Conservation (phyloP, 2,888 invertebrate species). For the Catonia carolina region DNA sequence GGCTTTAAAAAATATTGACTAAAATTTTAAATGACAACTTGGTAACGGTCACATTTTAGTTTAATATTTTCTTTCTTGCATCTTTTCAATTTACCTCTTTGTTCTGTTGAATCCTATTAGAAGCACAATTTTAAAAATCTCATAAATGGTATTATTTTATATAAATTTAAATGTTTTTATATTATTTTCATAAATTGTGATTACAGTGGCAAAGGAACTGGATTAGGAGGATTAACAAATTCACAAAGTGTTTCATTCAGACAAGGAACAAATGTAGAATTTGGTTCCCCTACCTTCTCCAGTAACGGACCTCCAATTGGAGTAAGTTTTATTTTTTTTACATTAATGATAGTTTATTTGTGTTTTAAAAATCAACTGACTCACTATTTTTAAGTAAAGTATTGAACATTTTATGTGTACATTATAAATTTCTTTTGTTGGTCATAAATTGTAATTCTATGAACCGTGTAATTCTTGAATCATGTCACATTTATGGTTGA, state of each 20-base stretch:
- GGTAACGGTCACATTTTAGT: no score
- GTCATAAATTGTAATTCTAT: background rate
- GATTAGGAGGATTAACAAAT: slow-evolving; percentile 70
- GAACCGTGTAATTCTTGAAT: no score
- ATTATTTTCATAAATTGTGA: slow-evolving; percentile 17
- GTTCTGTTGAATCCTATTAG: no score
- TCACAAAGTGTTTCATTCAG: slow-evolving; percentile 89
- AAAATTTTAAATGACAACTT: no score
- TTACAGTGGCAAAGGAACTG: slow-evolving; percentile 71
- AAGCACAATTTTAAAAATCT: background rate
- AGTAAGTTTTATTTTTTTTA: slow-evolving; percentile 37
- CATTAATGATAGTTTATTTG: background rate
- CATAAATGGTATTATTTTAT: background rate
- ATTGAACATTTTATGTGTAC: background rate
- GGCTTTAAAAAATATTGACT: no score
- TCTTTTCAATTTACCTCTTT: no score
- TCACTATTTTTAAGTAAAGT: background rate
- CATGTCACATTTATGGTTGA: no score
- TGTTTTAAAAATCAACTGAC: background rate
- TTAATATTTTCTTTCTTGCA: no score
- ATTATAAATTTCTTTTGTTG: background rate
- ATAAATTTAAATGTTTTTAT: slow-evolving; percentile 17
- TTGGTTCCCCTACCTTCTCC: slow-evolving; percentile 50
- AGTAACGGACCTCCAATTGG: slow-evolving; percentile 42
- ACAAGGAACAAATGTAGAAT: slow-evolving; percentile 89